These are phyloP conservation scores for Cottus gobio DNA, from an alignment of 2,113 vertebrate genomes.

Conservation along the genomic window DNA sequence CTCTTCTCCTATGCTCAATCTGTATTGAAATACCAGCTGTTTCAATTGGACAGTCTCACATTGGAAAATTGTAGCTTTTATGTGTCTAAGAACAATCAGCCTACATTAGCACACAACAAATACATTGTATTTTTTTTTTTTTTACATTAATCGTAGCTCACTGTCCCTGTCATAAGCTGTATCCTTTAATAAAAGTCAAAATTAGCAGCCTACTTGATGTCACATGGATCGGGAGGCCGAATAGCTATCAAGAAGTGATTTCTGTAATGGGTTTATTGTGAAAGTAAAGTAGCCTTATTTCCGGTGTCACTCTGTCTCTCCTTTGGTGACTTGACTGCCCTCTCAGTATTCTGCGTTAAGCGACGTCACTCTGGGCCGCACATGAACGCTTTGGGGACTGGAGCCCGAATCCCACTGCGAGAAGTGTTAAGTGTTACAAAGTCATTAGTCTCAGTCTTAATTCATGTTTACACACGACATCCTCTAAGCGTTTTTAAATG, in stretches of 20 bases:
- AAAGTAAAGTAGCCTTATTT: background rate
- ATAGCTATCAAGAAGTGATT: background rate
- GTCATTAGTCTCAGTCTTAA: conserved; percentile 5
- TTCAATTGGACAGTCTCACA: background rate
- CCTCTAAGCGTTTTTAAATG: background rate
- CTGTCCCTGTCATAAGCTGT: background rate
- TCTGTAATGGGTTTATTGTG: conserved; percentile 14
- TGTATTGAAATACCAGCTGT: background rate
- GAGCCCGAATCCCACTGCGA: conserved; percentile 23
- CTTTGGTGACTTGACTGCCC: conserved; percentile 18
- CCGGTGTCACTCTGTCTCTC: background rate
- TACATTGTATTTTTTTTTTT: background rate
- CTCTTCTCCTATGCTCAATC: too few relatives aligned
- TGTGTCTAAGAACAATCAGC: background rate
- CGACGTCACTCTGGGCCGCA: conserved; percentile 75
- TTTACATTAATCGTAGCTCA: background rate
- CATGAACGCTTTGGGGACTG: conserved; percentile 31
- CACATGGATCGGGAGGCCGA: background rate
- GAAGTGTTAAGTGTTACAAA: conserved; percentile 1
- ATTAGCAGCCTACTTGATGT: background rate
- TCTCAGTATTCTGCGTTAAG: conserved; percentile 36
- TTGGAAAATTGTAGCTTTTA: background rate
- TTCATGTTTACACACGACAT: background rate
- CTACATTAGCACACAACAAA: too few relatives aligned
- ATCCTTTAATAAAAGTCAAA: background rate